These are phyloP conservation scores for Anas bahamensis DNA, from an alignment of 2,797 vertebrate genomes.

Conservation along the genomic window DNA sequence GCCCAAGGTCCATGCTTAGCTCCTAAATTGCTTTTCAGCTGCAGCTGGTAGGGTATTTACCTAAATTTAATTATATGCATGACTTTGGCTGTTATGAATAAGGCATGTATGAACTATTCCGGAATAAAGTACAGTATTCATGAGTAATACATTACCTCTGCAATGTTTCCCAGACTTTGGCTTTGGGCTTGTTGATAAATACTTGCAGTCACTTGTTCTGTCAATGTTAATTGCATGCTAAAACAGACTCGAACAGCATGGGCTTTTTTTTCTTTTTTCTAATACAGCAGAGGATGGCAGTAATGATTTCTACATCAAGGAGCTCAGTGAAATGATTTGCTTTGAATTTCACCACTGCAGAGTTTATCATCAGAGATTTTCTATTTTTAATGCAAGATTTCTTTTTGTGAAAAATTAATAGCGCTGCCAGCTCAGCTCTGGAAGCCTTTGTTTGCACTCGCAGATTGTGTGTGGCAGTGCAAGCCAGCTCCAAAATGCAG, in stretches of 20 bases:
- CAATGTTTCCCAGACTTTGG: neutral
- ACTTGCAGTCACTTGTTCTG: conserved; percentile 43
- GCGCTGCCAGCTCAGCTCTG: neutral
- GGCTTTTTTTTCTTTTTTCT: neutral
- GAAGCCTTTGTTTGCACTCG: neutral
- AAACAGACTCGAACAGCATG: neutral
- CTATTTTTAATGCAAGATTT: conserved; percentile 35
- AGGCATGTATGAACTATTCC: neutral
- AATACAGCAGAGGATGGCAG: conserved; percentile 12
- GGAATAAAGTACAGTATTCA: neutral
- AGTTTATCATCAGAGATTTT: conserved; percentile 3
- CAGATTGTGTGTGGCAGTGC: neutral
- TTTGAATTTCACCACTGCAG: conserved; percentile 31
- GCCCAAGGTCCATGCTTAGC: neutral
- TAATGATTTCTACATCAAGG: conserved; percentile 45
- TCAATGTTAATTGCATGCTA: conserved; percentile 16
- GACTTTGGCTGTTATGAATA: neutral
- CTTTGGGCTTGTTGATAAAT: conserved; percentile 26
- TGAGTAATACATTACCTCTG: neutral
- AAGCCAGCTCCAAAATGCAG: neutral
- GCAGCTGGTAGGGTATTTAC: neutral
- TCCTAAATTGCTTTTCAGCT: neutral
- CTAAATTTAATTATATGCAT: neutral
- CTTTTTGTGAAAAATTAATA: conserved; percentile 13
- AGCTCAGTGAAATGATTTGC: neutral